These are phyloP conservation scores for Elaphurus davidianus DNA, from an alignment of 2,113 vertebrate species.

Conservation along the genomic window DNA sequence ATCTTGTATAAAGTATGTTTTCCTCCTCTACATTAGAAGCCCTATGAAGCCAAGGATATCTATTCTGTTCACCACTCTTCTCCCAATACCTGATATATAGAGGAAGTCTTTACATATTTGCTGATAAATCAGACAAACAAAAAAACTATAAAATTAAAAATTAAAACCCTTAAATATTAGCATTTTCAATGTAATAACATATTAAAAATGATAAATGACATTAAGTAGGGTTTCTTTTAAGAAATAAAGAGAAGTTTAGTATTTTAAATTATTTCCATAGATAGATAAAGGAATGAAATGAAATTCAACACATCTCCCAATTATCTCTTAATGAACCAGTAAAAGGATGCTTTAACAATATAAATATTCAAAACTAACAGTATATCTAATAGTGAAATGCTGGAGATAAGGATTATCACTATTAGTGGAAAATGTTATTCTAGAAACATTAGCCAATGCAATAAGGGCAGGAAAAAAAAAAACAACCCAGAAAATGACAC, in stretches of 20 bases:
- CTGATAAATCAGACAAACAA: neutral
- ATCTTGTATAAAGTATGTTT: neutral
- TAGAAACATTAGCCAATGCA: neutral
- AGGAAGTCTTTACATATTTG: neutral
- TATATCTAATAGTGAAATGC: neutral
- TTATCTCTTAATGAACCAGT: neutral
- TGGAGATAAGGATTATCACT: neutral
- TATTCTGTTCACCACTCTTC: neutral
- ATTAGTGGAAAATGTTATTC: neutral
- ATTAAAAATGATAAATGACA: neutral
- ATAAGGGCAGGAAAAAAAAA: neutral
- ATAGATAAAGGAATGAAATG: neutral
- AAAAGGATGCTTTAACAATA: neutral
- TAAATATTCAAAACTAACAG: neutral
- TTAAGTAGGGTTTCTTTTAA: conserved; percentile 11
- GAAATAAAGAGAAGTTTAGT: neutral
- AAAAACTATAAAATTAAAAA: neutral
- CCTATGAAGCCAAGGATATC: neutral
- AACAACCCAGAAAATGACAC: neutral
- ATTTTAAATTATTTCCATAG: neutral
- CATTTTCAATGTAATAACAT: neutral
- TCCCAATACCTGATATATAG: neutral
- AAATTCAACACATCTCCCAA: neutral
- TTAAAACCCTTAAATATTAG: neutral
- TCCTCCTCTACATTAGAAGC: neutral